These are phyloP conservation scores for Corbicula japonica DNA, from an alignment of 2,888 invertebrate species.

Conservation along the genomic window DNA sequence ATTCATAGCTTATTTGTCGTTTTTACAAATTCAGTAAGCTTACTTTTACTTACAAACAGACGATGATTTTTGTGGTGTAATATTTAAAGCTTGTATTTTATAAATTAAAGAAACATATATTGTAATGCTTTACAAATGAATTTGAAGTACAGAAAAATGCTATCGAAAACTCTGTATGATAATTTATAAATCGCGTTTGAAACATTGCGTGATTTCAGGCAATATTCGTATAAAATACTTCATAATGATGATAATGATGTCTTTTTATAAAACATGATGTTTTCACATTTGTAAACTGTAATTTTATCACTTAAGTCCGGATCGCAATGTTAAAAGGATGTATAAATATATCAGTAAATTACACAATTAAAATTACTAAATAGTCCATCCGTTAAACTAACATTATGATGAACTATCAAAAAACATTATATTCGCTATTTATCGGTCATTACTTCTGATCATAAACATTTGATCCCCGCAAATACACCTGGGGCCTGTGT, in stretches of 20 bases:
- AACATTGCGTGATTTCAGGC: conserved; percentile 7
- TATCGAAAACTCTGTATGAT: too few relatives aligned
- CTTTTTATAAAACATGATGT: conserved; percentile 11
- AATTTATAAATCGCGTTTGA: too few relatives aligned
- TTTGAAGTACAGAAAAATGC: too few relatives aligned
- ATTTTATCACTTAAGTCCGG: conserved; percentile 21
- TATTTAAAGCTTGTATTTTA: too few relatives aligned
- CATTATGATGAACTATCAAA: too few relatives aligned
- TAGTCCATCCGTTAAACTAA: conserved; percentile 32
- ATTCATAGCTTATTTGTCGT: too few relatives aligned
- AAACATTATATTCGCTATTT: too few relatives aligned
- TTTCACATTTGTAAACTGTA: conserved; percentile 24
- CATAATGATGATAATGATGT: conserved; percentile 22
- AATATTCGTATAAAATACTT: conserved; percentile 3
- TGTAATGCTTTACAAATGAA: too few relatives aligned
- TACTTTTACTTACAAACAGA: too few relatives aligned
- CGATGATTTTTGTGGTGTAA: too few relatives aligned
- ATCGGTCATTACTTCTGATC: conserved; percentile 16
- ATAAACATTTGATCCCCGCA: conserved; percentile 20
- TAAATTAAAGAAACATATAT: too few relatives aligned
- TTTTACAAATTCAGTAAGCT: too few relatives aligned
- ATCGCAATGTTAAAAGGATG: conserved; percentile 30
- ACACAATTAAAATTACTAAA: conserved; percentile 33
- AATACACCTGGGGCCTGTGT: conserved; percentile 22
- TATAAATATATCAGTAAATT: conserved; percentile 43